Percentiles rank a stretch among this genome's conserved stretches.
Evolutionary conservation across 2,797 vertebrate species (phyloP).

Genomic region (Pseudochirops corinnae): DNA sequence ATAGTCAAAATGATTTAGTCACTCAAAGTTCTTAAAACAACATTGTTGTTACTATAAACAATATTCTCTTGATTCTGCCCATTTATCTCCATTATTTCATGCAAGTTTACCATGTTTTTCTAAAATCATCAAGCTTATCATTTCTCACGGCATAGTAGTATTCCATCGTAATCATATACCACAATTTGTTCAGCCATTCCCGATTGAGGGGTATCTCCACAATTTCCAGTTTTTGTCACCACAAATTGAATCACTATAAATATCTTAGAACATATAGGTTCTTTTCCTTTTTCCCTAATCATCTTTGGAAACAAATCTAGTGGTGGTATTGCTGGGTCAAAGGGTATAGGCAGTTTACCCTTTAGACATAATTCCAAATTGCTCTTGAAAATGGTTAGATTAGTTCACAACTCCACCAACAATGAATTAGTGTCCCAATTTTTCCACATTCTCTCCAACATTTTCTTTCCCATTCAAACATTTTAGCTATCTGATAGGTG

Average conservation of each 20-base stretch:
- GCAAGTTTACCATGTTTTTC: too few species aligned
- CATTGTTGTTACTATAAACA: too few species aligned
- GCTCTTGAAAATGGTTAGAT: background rate
- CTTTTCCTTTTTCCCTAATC: too few species aligned
- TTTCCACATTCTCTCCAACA: background rate
- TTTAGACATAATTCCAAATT: background rate
- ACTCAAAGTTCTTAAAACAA: too few species aligned
- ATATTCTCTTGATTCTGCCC: too few species aligned
- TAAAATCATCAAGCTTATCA: background rate
- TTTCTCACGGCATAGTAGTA: background rate
- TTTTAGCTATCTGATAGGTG: background rate
- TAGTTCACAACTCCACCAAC: background rate
- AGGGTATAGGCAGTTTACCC: background rate
- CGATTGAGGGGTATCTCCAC: background rate
- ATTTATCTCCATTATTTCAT: too few species aligned
- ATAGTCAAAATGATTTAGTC: too few species aligned
- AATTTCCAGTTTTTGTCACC: background rate
- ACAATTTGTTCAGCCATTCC: too few species aligned
- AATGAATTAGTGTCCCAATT: background rate
- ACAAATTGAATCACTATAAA: background rate
- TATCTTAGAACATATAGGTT: background rate
- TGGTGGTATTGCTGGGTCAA: background rate
- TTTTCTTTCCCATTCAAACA: background rate
- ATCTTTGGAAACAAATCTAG: background rate
- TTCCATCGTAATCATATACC: background rate